Conservation (phyloP, 2,888 invertebrate species). For the Apeira syringaria region DNA sequence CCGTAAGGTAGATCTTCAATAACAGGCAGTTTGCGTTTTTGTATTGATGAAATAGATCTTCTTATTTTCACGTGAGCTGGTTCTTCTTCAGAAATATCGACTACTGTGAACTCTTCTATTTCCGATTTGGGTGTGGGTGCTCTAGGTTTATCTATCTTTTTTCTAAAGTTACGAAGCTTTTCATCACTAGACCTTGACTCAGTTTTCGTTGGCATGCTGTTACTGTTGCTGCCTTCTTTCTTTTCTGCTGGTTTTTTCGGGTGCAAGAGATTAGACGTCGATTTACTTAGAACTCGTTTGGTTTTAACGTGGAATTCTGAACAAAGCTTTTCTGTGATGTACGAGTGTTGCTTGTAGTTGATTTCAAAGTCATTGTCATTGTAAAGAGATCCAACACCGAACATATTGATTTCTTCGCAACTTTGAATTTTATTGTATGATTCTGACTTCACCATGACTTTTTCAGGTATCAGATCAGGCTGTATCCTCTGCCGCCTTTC, state of each 20-base stretch:
- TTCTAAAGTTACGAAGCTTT: conserved; percentile 71
- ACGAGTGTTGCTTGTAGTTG: conserved; percentile 84
- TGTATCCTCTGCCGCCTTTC: conserved; percentile 80
- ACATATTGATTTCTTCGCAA: conserved; percentile 81
- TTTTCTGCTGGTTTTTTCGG: conserved; percentile 81
- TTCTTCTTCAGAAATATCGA: conserved; percentile 74
- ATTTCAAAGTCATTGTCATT: conserved; percentile 83
- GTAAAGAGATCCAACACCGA: conserved; percentile 81
- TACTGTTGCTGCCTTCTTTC: conserved; percentile 75
- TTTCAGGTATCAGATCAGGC: conserved; percentile 79
- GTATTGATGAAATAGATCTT: conserved; percentile 79
- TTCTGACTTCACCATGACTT: conserved; percentile 74
- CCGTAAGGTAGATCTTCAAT: conserved; percentile 88
- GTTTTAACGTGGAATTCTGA: conserved; percentile 89
- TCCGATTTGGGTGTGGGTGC: conserved; percentile 77
- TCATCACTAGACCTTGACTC: conserved; percentile 67
- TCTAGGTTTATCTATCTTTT: conserved; percentile 76
- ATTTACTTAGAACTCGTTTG: conserved; percentile 85
- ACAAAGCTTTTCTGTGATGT: conserved; percentile 87
- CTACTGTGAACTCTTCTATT: conserved; percentile 59
- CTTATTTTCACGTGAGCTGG: conserved; percentile 75
- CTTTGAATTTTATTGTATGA: conserved; percentile 80
- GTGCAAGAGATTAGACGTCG: conserved; percentile 85
- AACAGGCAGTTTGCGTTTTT: conserved; percentile 78
- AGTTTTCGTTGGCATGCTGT: conserved; percentile 79